Percentiles rank a stretch among this genome's conserved stretches.
These are phyloP conservation scores for Ylistrum balloti DNA, from an alignment of 1,140 invertebrate species.

Conservation along the genomic window DNA sequence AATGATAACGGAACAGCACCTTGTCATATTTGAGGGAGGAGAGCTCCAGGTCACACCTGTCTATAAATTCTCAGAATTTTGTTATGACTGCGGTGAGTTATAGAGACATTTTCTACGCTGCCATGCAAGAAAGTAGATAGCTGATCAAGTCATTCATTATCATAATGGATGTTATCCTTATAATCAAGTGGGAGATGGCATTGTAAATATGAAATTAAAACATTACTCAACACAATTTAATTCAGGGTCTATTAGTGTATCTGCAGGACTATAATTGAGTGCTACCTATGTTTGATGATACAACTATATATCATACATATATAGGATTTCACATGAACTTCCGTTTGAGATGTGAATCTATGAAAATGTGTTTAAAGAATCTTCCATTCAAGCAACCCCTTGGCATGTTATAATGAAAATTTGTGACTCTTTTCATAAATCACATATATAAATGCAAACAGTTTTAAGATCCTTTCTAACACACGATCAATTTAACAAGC, in stretches of 20 bases:
- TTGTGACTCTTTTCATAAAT: too few species aligned
- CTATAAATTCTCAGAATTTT: neutral
- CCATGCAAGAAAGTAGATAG: neutral
- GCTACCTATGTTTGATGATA: neutral
- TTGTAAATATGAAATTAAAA: neutral
- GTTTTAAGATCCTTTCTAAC: too few species aligned
- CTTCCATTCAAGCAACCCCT: too few species aligned
- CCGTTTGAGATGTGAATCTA: too few species aligned
- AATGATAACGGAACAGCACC: conserved; percentile 14
- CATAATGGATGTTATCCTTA: neutral
- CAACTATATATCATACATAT: too few species aligned
- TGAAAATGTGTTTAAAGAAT: too few species aligned
- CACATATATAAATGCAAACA: too few species aligned
- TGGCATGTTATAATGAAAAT: too few species aligned
- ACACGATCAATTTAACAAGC: too few species aligned
- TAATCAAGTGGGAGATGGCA: neutral
- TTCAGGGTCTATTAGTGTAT: neutral
- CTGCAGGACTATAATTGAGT: neutral
- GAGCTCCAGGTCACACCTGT: neutral
- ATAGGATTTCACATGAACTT: too few species aligned
- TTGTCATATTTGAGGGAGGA: neutral
- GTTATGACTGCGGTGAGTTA: neutral
- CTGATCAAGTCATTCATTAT: neutral
- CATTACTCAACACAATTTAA: neutral
- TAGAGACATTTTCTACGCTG: neutral